Conservation (phyloP, 2,113 vertebrate species). For the Diadophis punctatus region DNA sequence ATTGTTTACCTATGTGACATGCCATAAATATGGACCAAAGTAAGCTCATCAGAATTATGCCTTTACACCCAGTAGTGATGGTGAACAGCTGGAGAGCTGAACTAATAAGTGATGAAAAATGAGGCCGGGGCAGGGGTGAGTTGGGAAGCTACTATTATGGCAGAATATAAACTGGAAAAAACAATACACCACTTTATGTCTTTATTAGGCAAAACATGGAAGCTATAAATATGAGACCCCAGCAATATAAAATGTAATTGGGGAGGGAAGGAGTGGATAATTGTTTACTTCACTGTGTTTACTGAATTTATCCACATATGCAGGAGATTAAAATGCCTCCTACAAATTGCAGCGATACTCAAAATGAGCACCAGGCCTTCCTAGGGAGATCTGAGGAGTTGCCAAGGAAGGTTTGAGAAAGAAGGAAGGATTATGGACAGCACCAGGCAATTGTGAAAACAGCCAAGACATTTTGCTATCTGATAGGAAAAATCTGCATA, state of each 20-base stretch:
- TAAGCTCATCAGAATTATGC: constrained; percentile 61
- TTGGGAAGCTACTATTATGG: constrained; percentile 47
- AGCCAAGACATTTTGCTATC: no score
- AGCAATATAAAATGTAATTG: constrained; percentile 3
- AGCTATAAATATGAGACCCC: constrained; percentile 32
- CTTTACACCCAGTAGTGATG: constrained; percentile 64
- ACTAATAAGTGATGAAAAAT: constrained; percentile 68
- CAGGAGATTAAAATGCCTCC: constrained; percentile 47
- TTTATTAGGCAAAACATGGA: constrained; percentile 49
- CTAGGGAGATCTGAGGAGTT: neutral
- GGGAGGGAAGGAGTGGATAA: neutral
- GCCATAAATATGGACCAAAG: constrained; percentile 55
- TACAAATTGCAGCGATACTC: constrained; percentile 35
- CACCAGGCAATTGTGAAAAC: neutral
- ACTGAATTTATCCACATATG: constrained; percentile 40
- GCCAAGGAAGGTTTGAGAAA: neutral
- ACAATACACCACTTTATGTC: constrained; percentile 37
- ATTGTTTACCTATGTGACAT: constrained; percentile 49
- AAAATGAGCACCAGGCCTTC: constrained; percentile 13
- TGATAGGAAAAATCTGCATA: neutral
- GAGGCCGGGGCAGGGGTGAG: neutral
- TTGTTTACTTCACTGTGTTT: constrained; percentile 29
- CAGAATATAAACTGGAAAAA: constrained; percentile 59
- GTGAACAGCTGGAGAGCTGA: constrained; percentile 65
- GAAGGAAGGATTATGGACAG: neutral